These are phyloP conservation scores for Aphaenogaster floridana DNA, from an alignment of 1,140 invertebrate genomes.

Conservation along the genomic window DNA sequence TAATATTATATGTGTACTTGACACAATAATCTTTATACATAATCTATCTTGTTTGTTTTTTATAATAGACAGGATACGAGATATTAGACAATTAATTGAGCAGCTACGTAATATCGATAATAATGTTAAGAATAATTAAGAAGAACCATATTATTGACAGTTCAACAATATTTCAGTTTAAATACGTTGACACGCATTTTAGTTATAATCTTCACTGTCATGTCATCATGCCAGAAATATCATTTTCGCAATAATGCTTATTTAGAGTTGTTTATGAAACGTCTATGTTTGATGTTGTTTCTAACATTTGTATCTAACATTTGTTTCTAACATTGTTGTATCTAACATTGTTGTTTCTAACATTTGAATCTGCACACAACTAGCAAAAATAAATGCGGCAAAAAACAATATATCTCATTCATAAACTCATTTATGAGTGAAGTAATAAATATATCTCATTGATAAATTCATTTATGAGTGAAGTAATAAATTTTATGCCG, in stretches of 20 bases:
- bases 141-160: not conserved
- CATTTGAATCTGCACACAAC: too few relatives aligned
- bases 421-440: too few relatives aligned
- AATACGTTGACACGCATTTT: not conserved
- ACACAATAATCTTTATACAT: not conserved
- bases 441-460: too few relatives aligned
- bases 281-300: too few relatives aligned
- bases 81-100: not conserved
- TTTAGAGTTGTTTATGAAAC: not conserved
- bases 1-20: not conserved
- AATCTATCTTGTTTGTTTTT: not conserved
- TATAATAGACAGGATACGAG: not conserved
- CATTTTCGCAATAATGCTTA: not conserved
- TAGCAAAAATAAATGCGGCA: too few relatives aligned
- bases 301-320: too few relatives aligned
- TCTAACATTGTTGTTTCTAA: too few relatives aligned
- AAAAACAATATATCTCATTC: too few relatives aligned
- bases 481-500: too few relatives aligned
- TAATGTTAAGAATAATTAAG: slow-evolving; percentile 6
- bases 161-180: not conserved
- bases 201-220: not conserved
- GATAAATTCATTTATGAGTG: too few relatives aligned
- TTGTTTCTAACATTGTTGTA: too few relatives aligned
- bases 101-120: not conserved
- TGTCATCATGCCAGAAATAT: not conserved